Conservation (phyloP, 2,113 vertebrate genomes). For the Dasyurus viverrinus region DNA sequence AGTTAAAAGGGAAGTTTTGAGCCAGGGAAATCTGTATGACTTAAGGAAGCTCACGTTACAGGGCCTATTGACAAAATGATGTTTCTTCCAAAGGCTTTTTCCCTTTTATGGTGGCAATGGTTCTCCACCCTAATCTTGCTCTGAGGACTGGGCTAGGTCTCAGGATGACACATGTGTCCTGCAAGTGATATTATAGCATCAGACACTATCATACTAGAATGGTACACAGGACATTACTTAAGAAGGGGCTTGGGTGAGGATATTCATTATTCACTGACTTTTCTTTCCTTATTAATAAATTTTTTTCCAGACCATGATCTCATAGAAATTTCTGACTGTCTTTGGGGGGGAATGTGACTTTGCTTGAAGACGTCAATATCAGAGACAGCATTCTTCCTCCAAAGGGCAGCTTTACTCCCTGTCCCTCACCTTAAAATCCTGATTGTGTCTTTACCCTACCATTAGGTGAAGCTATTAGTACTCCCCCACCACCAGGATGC, state of each 20-base stretch:
- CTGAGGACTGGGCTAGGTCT: not conserved
- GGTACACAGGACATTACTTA: not conserved
- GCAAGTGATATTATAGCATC: not conserved
- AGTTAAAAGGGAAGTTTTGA: not conserved
- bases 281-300: not conserved
- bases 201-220: not conserved
- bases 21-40: not conserved
- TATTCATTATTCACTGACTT: not conserved
- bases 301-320: not conserved
- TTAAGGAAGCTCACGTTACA: not conserved
- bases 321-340: not conserved
- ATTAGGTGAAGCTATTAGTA: not conserved
- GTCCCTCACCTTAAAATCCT: not conserved
- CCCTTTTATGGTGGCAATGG: not conserved
- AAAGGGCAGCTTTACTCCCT: not conserved
- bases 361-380: not conserved
- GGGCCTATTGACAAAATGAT: not conserved
- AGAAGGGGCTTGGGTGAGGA: not conserved
- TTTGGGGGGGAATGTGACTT: not conserved
- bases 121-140: not conserved
- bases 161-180: not conserved
- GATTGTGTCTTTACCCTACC: not conserved
- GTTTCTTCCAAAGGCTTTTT: not conserved
- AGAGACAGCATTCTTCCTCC: not conserved
- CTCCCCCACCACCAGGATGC: not conserved